Evolutionary conservation across 2,797 vertebrate genomes (phyloP).

Genomic region (Anniella stebbinsi): DNA sequence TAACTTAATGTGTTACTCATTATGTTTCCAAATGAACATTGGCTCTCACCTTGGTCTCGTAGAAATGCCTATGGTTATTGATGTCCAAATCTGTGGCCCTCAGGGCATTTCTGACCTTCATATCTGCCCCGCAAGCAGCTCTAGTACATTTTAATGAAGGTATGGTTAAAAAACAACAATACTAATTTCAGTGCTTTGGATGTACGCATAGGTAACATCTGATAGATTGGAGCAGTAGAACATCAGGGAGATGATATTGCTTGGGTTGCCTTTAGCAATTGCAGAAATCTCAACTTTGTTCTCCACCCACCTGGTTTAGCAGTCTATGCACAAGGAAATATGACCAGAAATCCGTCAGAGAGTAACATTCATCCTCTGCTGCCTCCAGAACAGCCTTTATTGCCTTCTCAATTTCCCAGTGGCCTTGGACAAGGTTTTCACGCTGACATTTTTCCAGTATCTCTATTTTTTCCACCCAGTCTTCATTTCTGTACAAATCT

Average conservation of each 20-base stretch:
- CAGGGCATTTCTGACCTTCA: neutral
- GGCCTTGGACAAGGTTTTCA: neutral
- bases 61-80: neutral
- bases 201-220: neutral
- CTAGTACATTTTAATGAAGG: neutral
- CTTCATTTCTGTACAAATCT: slow-evolving; percentile 15
- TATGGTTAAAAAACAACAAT: neutral
- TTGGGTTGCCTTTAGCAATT: neutral
- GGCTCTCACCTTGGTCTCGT: neutral
- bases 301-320: slow-evolving; percentile 21
- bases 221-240: neutral
- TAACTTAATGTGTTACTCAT: neutral
- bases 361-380: slow-evolving; percentile 17
- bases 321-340: slow-evolving; percentile 26
- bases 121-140: too few species aligned
- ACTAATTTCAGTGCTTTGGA: neutral
- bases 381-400: neutral
- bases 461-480: slow-evolving; percentile 34
- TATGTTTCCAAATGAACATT: neutral
- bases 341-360: slow-evolving; percentile 40
- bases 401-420: slow-evolving; percentile 11
- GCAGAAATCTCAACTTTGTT: neutral
- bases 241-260: neutral
- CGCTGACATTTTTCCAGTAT: neutral
- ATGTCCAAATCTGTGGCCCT: neutral